Evolutionary conservation across 2,797 vertebrate genomes (phyloP), one percentile per base, ranked within the genome.

Genomic region (Lerista edwardsae): DNA sequence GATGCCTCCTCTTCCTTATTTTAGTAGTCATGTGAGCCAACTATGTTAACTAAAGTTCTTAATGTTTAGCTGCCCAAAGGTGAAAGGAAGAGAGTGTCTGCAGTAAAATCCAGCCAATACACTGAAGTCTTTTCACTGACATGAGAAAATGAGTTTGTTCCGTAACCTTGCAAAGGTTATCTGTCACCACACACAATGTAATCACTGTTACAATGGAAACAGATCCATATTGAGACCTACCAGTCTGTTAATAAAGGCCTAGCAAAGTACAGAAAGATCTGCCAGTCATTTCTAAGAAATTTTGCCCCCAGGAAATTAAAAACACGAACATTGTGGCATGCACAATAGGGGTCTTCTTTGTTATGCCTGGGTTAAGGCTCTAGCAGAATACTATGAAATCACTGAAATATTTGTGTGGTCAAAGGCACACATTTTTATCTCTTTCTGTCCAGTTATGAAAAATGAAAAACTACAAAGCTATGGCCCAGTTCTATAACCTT

Each of bases 231-330:
- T 51, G 75, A 91, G 85, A 89, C 83, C 41, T 78, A 87, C n/a
- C 77, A 82, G 74, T 19, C 36, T 87, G 62, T 64, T 93, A 89
- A 90, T 88, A 86, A 94, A 87, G 64, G 74, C 80, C 75, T 88
- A 78, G 75, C 9, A 64, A 91, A 88, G 85, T 88, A 86, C 76
- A 88, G 83, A 91, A 89, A 85, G 68, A 65, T 2, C 80, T 77
- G 77, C 82, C 79, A 65, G 23, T 85, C 82, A 71, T 29, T 59
- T 47, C 86, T 79, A 79, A 93, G 93, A 90, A 90, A 92, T 0
- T 19, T 75, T 87, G 81, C 77, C 79, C 89, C 65, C 88, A 91
- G 93, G 93, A 95, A 94, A 94, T 94, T 92, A 94, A 95, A 93
- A 83, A 0, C 67, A 68, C 0, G 8, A 87, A 80, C 79, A 29